Evolutionary conservation across 2,888 invertebrate genomes (phyloP).

Genomic region (Platypus cylindrus): DNA sequence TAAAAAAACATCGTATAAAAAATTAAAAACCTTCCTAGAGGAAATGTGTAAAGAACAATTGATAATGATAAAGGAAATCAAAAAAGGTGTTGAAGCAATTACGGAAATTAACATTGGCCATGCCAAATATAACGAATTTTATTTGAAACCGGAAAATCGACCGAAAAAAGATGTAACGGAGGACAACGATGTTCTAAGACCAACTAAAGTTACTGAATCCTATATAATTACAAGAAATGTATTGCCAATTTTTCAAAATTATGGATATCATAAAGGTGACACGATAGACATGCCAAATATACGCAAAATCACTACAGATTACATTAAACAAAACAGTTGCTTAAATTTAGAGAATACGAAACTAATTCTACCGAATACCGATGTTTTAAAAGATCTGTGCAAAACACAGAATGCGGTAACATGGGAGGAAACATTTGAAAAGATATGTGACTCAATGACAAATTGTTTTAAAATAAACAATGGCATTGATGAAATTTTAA

Average conservation of each 20-base stretch:
- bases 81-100: slow-evolving; percentile 74
- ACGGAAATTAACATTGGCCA: slow-evolving; percentile 50
- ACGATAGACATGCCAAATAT: slow-evolving; percentile 41
- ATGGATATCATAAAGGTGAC: slow-evolving; percentile 36
- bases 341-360: slow-evolving; percentile 38
- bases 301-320: slow-evolving; percentile 54
- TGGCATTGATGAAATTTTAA: slow-evolving; percentile 39
- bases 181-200: slow-evolving; percentile 17
- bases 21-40: slow-evolving; percentile 72
- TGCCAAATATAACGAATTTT: slow-evolving; percentile 37
- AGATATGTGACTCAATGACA: slow-evolving; percentile 57
- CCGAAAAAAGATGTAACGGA: slow-evolving; percentile 22
- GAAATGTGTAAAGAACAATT: slow-evolving; percentile 49
- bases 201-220: slow-evolving; percentile 45
- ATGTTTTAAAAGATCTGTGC: slow-evolving; percentile 31
- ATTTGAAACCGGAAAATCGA: slow-evolving; percentile 31
- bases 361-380: slow-evolving; percentile 41
- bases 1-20: slow-evolving; percentile 82
- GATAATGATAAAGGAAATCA: slow-evolving; percentile 48
- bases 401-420: slow-evolving; percentile 39
- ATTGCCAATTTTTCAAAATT: slow-evolving; percentile 46
- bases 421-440: slow-evolving; percentile 60
- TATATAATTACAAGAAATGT: slow-evolving; percentile 56
- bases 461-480: slow-evolving; percentile 51
- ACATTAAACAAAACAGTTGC: slow-evolving; percentile 50